Evolutionary conservation across 1,140 invertebrate genomes (phyloP), one percentile per base, ranked within the genome.

Genomic region (Melanaphis sacchari): DNA sequence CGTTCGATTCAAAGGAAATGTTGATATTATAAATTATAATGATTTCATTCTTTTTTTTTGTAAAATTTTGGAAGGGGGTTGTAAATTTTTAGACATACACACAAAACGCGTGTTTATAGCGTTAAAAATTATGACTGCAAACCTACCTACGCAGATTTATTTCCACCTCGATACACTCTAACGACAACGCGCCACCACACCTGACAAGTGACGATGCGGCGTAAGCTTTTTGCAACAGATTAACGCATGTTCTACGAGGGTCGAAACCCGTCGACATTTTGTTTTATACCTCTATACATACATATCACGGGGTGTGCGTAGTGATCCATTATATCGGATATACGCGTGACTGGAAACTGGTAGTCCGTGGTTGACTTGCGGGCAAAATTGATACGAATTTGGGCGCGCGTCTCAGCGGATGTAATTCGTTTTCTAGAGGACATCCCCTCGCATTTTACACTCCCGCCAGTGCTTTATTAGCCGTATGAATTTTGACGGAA

Each of bases 321-420:
- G 46, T 90, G 54, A 90, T 90, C 49, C 89, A 90, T 90, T 90
- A 87, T 46, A 87, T 46, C 85, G 85, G 41, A 87, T 46, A 46
- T n/a, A 46, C 9, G 59, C 31, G 40, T 0, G 40, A n/a, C 90
- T 40, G 54, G 90, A 91, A 76, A 91, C 41, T 36, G 41, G 6
- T 43, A 85, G 84, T 43, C 84, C 84, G 41, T 40, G 40, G 59
- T 43, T 6, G 40, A n/a, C n/a, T n/a, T 18, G 0, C 22, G 2
- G 40, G 59, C 59, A 91, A 91, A 41, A 91, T 76, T 90, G 52
- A 90, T 90, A 90, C 38, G 38, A 90, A 66, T 90, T 36, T 38
- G 49, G 9, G 89, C 24, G 15, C 15, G 24, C 26, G 54, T 54
- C 89, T 90, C 52, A 18, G 52, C 8, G 36, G 89, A 66, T 41